Conservation (phyloP, 1,140 invertebrate species). For the Oryctes rhinoceros region DNA sequence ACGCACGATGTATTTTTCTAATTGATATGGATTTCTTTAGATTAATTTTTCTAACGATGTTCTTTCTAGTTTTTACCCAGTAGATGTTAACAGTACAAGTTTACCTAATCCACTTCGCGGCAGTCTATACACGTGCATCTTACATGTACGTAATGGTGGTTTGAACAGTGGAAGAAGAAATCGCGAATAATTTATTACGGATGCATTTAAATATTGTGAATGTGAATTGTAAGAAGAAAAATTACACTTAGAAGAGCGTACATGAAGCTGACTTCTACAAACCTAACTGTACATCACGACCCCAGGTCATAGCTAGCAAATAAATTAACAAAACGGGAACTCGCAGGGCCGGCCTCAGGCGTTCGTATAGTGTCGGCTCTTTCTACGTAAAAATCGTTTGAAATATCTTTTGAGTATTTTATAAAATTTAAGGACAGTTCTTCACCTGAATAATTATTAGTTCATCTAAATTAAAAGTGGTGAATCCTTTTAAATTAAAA, state of each 20-base stretch:
- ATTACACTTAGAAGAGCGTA: conserved; percentile 31
- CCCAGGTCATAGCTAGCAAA: conserved; percentile 25
- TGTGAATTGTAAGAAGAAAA: conserved; percentile 36
- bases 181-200: conserved; percentile 19
- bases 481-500: too few relatives aligned
- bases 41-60: not conserved
- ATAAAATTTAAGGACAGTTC: not conserved
- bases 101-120: not conserved
- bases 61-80: not conserved
- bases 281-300: conserved; percentile 31
- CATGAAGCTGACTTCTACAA: conserved; percentile 29
- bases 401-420: not conserved
- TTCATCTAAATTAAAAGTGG: too few relatives aligned
- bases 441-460: too few relatives aligned
- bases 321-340: conserved; percentile 29
- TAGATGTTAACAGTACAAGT: not conserved
- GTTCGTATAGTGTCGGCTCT: not conserved
- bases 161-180: conserved; percentile 7
- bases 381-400: not conserved
- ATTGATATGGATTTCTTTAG: not conserved
- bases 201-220: conserved; percentile 36
- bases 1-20: not conserved
- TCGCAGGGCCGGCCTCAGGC: conserved; percentile 13
- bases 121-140: conserved; percentile 18
- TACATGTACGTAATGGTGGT: conserved; percentile 20